Conservation (phyloP, 2,888 invertebrate species). For the Pantelozetes paolii region DNA sequence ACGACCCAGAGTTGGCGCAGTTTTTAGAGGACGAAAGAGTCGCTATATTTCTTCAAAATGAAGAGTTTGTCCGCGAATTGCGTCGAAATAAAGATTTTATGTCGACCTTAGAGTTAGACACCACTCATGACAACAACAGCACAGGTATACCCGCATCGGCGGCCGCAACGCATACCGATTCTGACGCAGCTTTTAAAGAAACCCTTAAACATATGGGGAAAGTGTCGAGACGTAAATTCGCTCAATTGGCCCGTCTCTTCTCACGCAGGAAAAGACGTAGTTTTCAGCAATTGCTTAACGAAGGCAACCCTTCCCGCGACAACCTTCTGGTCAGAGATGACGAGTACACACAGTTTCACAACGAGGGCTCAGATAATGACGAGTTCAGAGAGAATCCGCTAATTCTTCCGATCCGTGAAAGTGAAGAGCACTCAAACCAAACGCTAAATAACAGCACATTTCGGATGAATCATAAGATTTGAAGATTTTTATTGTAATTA, state of each 20-base stretch:
- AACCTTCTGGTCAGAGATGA: constrained; percentile 48
- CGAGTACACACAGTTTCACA: constrained; percentile 42
- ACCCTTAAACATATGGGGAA: constrained; percentile 76
- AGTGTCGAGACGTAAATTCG: constrained; percentile 75
- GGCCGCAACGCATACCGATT: constrained; percentile 44
- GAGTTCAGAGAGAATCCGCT: neutral
- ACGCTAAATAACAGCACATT: constrained; percentile 10
- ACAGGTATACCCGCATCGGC: neutral
- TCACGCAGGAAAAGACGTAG: constrained; percentile 56
- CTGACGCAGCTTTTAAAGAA: constrained; percentile 68
- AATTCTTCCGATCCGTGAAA: neutral
- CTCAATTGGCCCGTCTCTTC: constrained; percentile 71
- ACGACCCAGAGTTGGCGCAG: constrained; percentile 55
- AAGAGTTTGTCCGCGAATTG: constrained; percentile 81
- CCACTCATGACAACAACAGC: neutral
- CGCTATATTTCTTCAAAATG: constrained; percentile 79
- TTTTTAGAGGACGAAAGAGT: constrained; percentile 80
- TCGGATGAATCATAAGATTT: neutral
- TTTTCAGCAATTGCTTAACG: constrained; percentile 44
- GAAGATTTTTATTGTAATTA: neutral
- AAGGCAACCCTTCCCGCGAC: constrained; percentile 46
- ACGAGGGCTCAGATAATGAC: constrained; percentile 27
- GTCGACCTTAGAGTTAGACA: constrained; percentile 63
- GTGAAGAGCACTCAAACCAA: neutral
- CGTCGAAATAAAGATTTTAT: constrained; percentile 82